Percentiles rank a stretch among this genome's conserved stretches.
These are phyloP conservation scores for Stichopus chloronotus DNA, from an alignment of 35 echinoderm and acorn worm species.

Conservation along the genomic window DNA sequence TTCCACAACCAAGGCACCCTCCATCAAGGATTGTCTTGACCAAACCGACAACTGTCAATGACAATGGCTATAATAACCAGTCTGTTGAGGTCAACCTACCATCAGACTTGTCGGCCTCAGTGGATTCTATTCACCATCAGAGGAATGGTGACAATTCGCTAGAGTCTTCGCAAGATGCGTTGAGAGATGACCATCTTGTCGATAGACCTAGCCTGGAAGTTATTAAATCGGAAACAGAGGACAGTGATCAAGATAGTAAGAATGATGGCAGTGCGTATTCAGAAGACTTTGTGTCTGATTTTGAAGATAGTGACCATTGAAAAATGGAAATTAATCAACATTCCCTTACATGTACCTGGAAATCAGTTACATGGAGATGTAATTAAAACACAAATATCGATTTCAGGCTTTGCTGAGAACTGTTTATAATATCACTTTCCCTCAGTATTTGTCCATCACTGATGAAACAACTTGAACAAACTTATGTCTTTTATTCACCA, in stretches of 20 bases:
- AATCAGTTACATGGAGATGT: too few species aligned
- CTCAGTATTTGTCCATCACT: too few species aligned
- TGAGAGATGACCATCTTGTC: neutral
- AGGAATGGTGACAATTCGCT: neutral
- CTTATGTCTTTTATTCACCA: too few species aligned
- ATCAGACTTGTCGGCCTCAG: slow-evolving; percentile 4
- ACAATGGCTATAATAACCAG: neutral
- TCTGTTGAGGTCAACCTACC: slow-evolving; percentile 21
- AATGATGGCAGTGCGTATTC: neutral
- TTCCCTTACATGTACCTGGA: too few species aligned
- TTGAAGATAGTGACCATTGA: slow-evolving; percentile 6
- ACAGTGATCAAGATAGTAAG: neutral
- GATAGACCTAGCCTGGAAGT: slow-evolving; percentile 1
- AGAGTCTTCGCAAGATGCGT: neutral
- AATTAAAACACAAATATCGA: too few species aligned
- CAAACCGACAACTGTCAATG: neutral
- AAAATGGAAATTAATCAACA: neutral
- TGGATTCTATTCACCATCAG: neutral
- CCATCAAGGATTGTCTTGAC: slow-evolving; percentile 3
- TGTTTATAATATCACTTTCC: too few species aligned
- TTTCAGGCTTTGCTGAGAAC: too few species aligned
- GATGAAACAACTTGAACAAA: too few species aligned
- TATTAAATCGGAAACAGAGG: slow-evolving; percentile 15
- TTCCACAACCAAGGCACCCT: neutral
- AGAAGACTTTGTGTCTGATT: slow-evolving; percentile 27